Evolutionary conservation across 2,888 invertebrate genomes (phyloP).

Genomic region (Morinoia aosen): DNA sequence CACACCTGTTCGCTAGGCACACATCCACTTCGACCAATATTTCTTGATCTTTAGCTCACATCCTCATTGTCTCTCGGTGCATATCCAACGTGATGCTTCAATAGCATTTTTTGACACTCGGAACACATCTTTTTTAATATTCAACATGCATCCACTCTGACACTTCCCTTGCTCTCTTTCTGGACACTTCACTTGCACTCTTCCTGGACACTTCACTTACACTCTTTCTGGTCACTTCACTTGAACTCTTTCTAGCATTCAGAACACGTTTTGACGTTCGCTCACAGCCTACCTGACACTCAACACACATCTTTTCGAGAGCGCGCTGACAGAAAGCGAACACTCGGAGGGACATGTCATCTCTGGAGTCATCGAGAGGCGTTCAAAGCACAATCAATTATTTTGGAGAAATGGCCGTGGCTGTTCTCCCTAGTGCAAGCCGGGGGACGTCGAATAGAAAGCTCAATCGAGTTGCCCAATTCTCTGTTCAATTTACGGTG

Average conservation of each 20-base stretch:
- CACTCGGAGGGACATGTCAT: background rate
- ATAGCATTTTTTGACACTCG: background rate
- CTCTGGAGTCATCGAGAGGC: background rate
- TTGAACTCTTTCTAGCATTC: background rate
- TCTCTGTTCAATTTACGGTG: conserved; percentile 37
- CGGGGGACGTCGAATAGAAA: conserved; percentile 23
- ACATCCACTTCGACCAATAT: background rate
- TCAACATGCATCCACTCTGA: background rate
- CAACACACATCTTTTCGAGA: background rate
- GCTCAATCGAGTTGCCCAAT: conserved; percentile 51
- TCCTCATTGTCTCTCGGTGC: background rate
- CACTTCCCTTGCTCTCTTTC: background rate
- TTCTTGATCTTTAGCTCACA: background rate
- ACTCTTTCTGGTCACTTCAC: background rate
- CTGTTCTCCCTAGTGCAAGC: background rate
- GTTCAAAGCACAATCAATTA: conserved; percentile 38
- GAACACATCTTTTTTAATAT: background rate
- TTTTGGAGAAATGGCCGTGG: conserved; percentile 22
- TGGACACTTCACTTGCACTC: background rate
- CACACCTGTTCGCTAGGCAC: too few relatives aligned
- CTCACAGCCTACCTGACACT: background rate
- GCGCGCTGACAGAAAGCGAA: background rate
- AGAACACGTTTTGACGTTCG: background rate
- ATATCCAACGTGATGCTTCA: background rate
- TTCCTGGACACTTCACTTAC: background rate